Conservation (phyloP, 2,888 invertebrate species). For the Allolobophora icterica region DNA sequence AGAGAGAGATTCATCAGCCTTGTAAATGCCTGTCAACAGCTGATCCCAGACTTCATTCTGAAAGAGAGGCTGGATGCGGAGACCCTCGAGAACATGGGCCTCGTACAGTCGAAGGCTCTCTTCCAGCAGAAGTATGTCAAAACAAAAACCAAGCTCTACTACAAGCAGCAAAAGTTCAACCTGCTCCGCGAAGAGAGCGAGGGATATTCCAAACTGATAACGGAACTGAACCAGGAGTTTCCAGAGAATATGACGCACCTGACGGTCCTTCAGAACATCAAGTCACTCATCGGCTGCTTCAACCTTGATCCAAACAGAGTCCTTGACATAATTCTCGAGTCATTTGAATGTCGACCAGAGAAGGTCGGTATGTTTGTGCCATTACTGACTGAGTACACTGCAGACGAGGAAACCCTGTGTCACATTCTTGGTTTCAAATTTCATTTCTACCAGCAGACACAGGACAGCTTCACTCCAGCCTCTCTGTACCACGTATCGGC, state of each 20-base stretch:
- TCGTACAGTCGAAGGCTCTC: conserved; percentile 78
- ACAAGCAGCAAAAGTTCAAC: conserved; percentile 98
- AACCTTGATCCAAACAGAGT: conserved; percentile 98
- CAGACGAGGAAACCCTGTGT: conserved; percentile 84
- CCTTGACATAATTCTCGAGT: conserved; percentile 92
- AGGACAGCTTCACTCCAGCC: conserved; percentile 73
- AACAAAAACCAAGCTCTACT: conserved; percentile 95
- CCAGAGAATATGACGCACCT: conserved; percentile 52
- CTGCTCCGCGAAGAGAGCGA: conserved; percentile 97
- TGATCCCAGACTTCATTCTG: conserved; percentile 78
- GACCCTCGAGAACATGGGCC: conserved; percentile 87
- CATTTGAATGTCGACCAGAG: conserved; percentile 79
- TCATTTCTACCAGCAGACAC: conserved; percentile 71
- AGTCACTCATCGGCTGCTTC: conserved; percentile 95
- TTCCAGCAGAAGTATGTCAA: conserved; percentile 82
- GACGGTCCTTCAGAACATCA: conserved; percentile 83
- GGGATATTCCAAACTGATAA: conserved; percentile 94
- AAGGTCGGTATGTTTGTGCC: conserved; percentile 79
- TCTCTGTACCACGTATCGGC: conserved; percentile 89
- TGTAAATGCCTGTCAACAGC: conserved; percentile 51
- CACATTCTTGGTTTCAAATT: conserved; percentile 95
- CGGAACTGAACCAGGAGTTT: conserved; percentile 82
- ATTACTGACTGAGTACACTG: conserved; percentile 84
- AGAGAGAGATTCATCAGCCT: not conserved
- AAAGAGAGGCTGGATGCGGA: conserved; percentile 93